A percentile compares a stretch with the other conserved stretches of the same genome.
These are phyloP conservation scores for Connochaetes taurinus DNA, from an alignment of 2,113 vertebrate genomes.

Conservation along the genomic window DNA sequence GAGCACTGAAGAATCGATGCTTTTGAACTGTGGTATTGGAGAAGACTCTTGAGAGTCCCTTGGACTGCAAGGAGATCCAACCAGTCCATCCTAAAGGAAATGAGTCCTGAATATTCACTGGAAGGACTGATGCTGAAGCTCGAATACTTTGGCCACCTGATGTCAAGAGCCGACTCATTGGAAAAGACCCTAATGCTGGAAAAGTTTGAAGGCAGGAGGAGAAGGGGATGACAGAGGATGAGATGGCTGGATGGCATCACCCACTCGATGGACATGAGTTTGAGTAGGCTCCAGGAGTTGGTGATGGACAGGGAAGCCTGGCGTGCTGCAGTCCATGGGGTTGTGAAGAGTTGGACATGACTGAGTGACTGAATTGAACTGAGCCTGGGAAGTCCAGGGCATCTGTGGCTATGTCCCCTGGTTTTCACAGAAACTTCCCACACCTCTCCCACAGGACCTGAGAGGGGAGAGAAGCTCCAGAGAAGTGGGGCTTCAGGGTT, in stretches of 20 bases:
- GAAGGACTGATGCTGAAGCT: not conserved
- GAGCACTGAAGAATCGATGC: not conserved
- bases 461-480: not conserved
- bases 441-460: not conserved
- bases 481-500: not conserved
- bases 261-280: not conserved
- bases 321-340: not conserved
- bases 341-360: not conserved
- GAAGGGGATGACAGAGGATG: not conserved
- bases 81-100: not conserved
- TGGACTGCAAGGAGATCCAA: not conserved
- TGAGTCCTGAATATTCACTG: not conserved
- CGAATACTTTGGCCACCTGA: not conserved
- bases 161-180: not conserved
- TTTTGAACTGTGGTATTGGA: not conserved
- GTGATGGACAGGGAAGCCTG: not conserved
- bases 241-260: not conserved
- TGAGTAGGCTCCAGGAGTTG: not conserved
- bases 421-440: not conserved
- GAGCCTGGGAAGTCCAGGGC: not conserved
- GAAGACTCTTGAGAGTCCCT: not conserved
- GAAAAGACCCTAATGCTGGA: not conserved
- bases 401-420: not conserved
- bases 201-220: not conserved
- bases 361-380: not conserved